A percentile compares a stretch with the other conserved stretches of the same genome.
phyloP scores from a whole-genome alignment of 2,888 invertebrate genomes.

The Lymantria dispar region DNA sequence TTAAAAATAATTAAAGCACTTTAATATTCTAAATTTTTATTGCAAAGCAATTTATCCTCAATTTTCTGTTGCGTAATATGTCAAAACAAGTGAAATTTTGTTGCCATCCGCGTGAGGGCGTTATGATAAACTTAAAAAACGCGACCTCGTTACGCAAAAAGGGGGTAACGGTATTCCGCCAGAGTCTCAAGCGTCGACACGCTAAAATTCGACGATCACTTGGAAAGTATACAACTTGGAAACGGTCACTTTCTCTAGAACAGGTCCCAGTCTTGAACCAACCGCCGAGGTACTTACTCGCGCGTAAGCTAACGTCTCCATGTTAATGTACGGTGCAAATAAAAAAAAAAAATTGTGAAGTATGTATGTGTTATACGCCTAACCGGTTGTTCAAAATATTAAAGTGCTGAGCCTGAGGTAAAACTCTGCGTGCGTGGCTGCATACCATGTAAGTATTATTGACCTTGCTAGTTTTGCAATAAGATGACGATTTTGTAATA shows the following conservation, averaged over 20 bases:
- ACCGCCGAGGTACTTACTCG: constrained; percentile 42
- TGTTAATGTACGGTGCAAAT: constrained; percentile 22
- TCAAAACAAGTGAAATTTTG: constrained; percentile 50
- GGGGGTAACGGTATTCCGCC: constrained; percentile 65
- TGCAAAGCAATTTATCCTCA: background rate
- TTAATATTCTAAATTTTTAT: too few relatives aligned
- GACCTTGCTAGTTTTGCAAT: constrained; percentile 39
- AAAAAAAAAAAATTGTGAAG: constrained; percentile 29
- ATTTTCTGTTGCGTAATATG: constrained; percentile 30
- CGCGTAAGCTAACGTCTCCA: constrained; percentile 15
- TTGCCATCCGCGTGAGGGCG: constrained; percentile 48
- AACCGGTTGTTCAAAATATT: constrained; percentile 30
- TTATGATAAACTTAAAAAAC: constrained; percentile 55
- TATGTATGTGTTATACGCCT: constrained; percentile 38
- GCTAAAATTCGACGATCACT: constrained; percentile 55
- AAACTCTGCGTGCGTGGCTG: constrained; percentile 30
- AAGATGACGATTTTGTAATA: constrained; percentile 26
- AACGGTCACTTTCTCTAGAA: constrained; percentile 77
- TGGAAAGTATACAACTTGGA: constrained; percentile 68
- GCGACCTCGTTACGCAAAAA: constrained; percentile 67
- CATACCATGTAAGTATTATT: constrained; percentile 31
- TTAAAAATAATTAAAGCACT: too few relatives aligned
- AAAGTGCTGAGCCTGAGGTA: constrained; percentile 35
- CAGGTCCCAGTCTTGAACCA: constrained; percentile 53
- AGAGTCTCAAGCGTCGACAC: constrained; percentile 34